A percentile compares a stretch with the other conserved stretches of the same genome.
phyloP scores from a whole-genome alignment of 2,888 invertebrate genomes.

The Metacarcinus magister region DNA sequence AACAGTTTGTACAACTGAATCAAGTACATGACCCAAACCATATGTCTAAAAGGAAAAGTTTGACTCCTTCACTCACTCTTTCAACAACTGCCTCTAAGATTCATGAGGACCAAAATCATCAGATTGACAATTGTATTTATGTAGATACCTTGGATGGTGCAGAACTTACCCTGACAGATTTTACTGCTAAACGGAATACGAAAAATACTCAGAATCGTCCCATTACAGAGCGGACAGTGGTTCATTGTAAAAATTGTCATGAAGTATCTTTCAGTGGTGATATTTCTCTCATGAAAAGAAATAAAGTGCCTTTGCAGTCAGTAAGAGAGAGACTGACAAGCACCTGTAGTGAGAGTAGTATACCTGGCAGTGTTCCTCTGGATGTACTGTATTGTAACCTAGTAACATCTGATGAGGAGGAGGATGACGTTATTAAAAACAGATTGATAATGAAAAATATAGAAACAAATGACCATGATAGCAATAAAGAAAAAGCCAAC shows the following conservation, averaged over 20 bases:
- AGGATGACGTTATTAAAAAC: not conserved
- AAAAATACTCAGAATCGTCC: not conserved
- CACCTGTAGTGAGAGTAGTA: constrained; percentile 70
- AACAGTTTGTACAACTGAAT: not conserved
- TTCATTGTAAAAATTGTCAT: not conserved
- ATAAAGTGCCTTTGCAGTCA: not conserved
- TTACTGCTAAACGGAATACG: not conserved
- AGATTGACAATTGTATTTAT: not conserved
- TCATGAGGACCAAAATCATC: not conserved
- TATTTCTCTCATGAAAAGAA: not conserved
- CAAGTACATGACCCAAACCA: not conserved
- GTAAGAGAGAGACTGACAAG: constrained; percentile 59
- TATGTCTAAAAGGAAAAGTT: not conserved
- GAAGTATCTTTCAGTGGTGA: not conserved
- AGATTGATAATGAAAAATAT: constrained; percentile 33
- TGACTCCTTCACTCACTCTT: not conserved
- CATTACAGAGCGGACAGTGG: not conserved
- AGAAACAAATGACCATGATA: not conserved
- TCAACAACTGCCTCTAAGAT: not conserved
- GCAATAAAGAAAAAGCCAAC: not conserved
- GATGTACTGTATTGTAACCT: constrained; percentile 67
- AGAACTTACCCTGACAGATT: constrained; percentile 10
- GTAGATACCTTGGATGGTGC: not conserved
- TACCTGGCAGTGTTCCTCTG: constrained; percentile 66
- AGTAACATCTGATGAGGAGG: constrained; percentile 54